Conservation (phyloP, 2,113 vertebrate genomes). For the Typhlomys cinereus region DNA sequence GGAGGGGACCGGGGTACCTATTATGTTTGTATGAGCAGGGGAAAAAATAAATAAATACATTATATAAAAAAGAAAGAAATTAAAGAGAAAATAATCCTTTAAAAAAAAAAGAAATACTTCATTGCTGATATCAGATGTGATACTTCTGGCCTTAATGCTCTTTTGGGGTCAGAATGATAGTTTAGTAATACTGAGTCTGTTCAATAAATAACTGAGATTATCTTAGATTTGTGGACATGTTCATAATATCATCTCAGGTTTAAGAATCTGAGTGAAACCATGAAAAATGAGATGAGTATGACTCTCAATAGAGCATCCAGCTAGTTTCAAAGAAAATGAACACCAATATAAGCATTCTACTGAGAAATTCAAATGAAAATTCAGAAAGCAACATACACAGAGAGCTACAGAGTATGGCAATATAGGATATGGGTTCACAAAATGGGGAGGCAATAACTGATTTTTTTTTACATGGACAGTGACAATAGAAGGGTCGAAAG, state of each 20-base stretch:
- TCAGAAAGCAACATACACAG: neutral
- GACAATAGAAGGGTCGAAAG: neutral
- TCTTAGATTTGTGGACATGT: conserved; percentile 28
- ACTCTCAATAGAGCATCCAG: neutral
- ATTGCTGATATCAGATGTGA: conserved; percentile 23
- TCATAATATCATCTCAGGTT: neutral
- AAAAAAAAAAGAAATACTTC: conserved; percentile 37
- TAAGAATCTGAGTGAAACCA: conserved; percentile 34
- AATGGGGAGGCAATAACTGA: neutral
- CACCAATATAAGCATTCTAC: neutral
- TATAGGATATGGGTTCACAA: neutral
- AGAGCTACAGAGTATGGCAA: neutral
- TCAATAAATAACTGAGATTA: conserved; percentile 1
- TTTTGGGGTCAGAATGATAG: neutral
- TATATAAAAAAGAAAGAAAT: too few relatives aligned
- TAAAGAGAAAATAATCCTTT: too few relatives aligned
- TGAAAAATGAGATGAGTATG: neutral
- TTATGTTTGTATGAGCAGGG: too few relatives aligned
- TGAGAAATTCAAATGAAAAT: neutral
- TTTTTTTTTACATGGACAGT: neutral
- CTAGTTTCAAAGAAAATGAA: conserved; percentile 26
- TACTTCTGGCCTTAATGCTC: conserved; percentile 23
- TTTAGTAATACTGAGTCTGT: conserved; percentile 23
- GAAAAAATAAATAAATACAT: too few relatives aligned
- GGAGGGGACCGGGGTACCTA: too few relatives aligned